These are phyloP conservation scores for Misgurnus anguillicaudatus DNA, from an alignment of 2,113 vertebrate genomes.

Conservation along the genomic window DNA sequence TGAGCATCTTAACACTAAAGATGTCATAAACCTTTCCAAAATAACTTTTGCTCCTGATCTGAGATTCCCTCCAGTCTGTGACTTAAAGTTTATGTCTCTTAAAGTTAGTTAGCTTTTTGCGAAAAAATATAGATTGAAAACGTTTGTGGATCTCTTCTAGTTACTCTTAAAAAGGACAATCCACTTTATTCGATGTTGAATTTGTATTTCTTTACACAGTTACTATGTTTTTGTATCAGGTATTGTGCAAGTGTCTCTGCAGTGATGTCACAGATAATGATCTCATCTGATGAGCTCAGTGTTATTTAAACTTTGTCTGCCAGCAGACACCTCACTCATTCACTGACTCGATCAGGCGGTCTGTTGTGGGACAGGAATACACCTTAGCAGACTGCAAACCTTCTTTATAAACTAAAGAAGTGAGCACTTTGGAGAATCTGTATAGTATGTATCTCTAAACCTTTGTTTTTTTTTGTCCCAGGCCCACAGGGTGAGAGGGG, in stretches of 20 bases:
- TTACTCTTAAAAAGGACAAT: neutral
- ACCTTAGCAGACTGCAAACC: neutral
- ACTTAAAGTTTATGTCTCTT: no score
- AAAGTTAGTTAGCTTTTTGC: no score
- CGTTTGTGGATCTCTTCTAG: neutral
- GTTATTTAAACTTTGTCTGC: conserved; percentile 27
- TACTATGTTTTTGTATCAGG: no score
- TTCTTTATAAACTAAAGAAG: conserved; percentile 2
- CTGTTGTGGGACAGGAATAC: neutral
- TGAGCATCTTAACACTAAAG: neutral
- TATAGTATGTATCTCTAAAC: neutral
- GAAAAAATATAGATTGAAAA: no score
- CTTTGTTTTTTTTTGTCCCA: conserved; percentile 48
- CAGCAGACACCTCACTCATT: conserved; percentile 12
- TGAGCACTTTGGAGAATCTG: neutral
- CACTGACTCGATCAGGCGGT: conserved; percentile 16
- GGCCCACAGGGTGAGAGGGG: conserved; percentile 77
- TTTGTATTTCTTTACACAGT: no score
- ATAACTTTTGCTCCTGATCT: no score
- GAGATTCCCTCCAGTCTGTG: no score
- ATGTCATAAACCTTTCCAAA: no score
- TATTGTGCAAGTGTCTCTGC: neutral
- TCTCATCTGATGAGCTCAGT: conserved; percentile 36
- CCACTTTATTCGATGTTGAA: neutral
- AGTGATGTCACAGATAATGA: conserved; percentile 37